These are phyloP conservation scores for Graptemys geographica DNA, from an alignment of 2,797 vertebrate species.

Conservation along the genomic window DNA sequence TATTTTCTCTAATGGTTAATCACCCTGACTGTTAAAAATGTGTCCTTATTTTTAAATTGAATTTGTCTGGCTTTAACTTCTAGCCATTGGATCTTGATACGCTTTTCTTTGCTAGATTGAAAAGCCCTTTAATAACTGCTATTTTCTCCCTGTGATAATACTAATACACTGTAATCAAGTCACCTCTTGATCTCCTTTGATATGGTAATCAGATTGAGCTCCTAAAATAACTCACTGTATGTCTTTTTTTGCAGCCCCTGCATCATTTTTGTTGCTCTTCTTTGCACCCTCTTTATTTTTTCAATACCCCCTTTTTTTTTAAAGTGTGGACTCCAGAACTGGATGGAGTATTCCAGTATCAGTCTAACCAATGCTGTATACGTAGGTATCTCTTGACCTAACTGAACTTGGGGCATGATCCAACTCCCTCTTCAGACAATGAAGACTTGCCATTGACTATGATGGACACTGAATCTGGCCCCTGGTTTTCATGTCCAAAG, in stretches of 20 bases:
- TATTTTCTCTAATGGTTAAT: not conserved
- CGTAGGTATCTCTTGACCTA: not conserved
- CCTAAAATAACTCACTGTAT: not conserved
- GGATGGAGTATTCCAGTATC: not conserved
- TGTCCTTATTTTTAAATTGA: not conserved
- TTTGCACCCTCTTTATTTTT: not conserved
- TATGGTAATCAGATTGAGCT: not conserved
- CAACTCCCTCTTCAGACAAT: not conserved
- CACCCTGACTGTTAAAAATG: not conserved
- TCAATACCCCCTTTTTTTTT: not conserved
- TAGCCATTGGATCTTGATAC: not conserved
- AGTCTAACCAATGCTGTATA: not conserved
- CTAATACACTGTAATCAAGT: not conserved
- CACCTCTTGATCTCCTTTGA: not conserved
- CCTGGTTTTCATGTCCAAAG: not conserved
- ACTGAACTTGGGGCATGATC: not conserved
- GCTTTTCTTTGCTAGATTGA: no score
- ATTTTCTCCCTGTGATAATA: not conserved
- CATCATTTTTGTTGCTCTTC: not conserved
- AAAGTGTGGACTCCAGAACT: not conserved
- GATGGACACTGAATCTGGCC: not conserved
- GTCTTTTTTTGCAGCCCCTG: not conserved
- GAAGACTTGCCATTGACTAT: not conserved
- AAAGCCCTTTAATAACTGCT: not conserved
- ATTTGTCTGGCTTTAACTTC: not conserved